Percentiles rank a stretch among this genome's conserved stretches.
phyloP scores from a whole-genome alignment of 1,140 invertebrate species.

The Gryon sp. region DNA sequence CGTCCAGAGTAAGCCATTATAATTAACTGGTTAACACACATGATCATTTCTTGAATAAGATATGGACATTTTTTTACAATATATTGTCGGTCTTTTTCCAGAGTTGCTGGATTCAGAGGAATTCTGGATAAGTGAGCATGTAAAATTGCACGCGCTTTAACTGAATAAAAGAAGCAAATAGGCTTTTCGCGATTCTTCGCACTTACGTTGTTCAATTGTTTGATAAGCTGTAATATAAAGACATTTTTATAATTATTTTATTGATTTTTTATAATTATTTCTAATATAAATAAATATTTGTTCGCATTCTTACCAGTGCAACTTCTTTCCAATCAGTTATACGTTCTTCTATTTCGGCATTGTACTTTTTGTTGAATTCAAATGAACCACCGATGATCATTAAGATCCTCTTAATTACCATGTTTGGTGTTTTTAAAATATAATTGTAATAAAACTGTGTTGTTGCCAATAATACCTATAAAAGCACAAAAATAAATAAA shows the following conservation, averaged over 20 bases:
- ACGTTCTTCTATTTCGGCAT: constrained; percentile 95
- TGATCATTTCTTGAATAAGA: constrained; percentile 98
- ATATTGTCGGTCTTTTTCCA: constrained; percentile 92
- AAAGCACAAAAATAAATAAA: background rate
- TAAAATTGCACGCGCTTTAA: constrained; percentile 96
- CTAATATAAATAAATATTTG: constrained; percentile 1
- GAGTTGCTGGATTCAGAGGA: constrained; percentile 87
- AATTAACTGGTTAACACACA: constrained; percentile 95
- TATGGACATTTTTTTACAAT: constrained; percentile 96
- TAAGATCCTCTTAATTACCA: constrained; percentile 95
- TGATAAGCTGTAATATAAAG: constrained; percentile 87
- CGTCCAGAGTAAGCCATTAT: constrained; percentile 93
- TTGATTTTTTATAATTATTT: background rate
- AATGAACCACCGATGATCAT: constrained; percentile 97
- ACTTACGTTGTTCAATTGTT: constrained; percentile 90
- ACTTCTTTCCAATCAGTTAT: constrained; percentile 97
- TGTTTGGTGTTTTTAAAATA: constrained; percentile 96
- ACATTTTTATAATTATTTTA: background rate
- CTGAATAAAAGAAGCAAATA: constrained; percentile 95
- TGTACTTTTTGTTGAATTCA: constrained; percentile 97
- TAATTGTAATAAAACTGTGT: constrained; percentile 97
- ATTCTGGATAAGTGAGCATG: constrained; percentile 96
- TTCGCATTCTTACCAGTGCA: constrained; percentile 84
- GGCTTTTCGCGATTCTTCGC: constrained; percentile 98
- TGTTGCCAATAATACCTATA: constrained; percentile 93